Evolutionary conservation across 2,888 invertebrate species (phyloP).

Genomic region (Sesamia inferens): DNA sequence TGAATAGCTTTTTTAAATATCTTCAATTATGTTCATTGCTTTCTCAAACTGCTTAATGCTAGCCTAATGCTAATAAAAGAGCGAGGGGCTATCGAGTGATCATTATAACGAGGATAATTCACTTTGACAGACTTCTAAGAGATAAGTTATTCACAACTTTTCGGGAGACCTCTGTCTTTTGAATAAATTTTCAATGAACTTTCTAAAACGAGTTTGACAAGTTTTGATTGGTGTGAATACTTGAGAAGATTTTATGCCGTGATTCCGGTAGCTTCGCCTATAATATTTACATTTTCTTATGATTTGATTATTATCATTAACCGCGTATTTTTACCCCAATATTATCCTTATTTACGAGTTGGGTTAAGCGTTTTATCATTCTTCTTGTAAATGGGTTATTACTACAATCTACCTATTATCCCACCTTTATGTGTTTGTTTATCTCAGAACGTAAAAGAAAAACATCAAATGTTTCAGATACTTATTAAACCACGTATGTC

Average conservation of each 20-base stretch:
- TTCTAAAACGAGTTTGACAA: slow-evolving; percentile 83
- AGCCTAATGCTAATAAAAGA: slow-evolving; percentile 67
- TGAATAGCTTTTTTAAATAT: slow-evolving; percentile 53
- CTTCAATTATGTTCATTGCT: slow-evolving; percentile 60
- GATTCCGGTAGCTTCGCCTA: slow-evolving; percentile 54
- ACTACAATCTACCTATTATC: background rate
- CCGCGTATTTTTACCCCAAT: slow-evolving; percentile 6
- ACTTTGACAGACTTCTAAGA: slow-evolving; percentile 81
- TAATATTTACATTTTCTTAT: slow-evolving; percentile 61
- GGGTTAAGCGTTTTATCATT: background rate
- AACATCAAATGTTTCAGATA: slow-evolving; percentile 2
- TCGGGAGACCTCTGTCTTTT: slow-evolving; percentile 80
- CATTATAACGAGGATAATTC: slow-evolving; percentile 81
- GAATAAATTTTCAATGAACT: slow-evolving; percentile 85
- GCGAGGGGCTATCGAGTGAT: slow-evolving; percentile 68
- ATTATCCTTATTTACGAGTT: background rate
- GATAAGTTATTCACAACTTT: slow-evolving; percentile 82
- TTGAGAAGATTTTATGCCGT: slow-evolving; percentile 68
- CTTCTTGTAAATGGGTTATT: slow-evolving; percentile 12
- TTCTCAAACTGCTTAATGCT: slow-evolving; percentile 61
- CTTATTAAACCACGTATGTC: background rate
- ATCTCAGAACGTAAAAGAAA: slow-evolving; percentile 1
- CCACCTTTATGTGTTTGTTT: slow-evolving; percentile 20
- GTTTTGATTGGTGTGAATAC: slow-evolving; percentile 83
- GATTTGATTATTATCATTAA: slow-evolving; percentile 47